Conservation (phyloP, 2,888 invertebrate species). For the Eulithis prunata region DNA sequence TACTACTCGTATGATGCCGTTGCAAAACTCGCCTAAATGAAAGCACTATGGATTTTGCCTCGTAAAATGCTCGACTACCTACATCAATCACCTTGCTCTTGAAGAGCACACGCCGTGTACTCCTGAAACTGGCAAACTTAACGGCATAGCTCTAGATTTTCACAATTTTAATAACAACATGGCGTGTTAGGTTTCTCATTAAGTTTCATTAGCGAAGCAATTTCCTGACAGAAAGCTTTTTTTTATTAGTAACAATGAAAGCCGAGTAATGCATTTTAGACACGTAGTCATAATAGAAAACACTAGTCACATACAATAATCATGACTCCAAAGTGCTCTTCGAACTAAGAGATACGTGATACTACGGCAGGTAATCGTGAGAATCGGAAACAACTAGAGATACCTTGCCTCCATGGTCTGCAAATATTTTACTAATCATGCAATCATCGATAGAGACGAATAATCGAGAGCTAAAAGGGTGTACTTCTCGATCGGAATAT, state of each 20-base stretch:
- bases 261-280: conserved; percentile 7
- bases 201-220: conserved; percentile 45
- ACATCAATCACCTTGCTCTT: conserved; percentile 14
- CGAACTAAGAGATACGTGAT: too few relatives aligned
- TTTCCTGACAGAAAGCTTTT: conserved; percentile 36
- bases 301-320: too few relatives aligned
- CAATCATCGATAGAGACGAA: too few relatives aligned
- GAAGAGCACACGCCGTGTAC: background rate
- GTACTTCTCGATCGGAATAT: too few relatives aligned
- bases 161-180: conserved; percentile 39
- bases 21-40: background rate
- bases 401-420: too few relatives aligned
- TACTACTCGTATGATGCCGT: too few relatives aligned
- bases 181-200: conserved; percentile 39
- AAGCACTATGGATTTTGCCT: background rate
- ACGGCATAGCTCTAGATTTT: conserved; percentile 2
- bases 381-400: too few relatives aligned
- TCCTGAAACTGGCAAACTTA: background rate
- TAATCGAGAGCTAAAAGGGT: too few relatives aligned
- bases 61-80: conserved; percentile 2
- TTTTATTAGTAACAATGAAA: conserved; percentile 22
- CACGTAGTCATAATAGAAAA: too few relatives aligned
- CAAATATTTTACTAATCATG: too few relatives aligned
- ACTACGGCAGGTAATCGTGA: too few relatives aligned
- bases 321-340: too few relatives aligned